Evolutionary conservation across 2,888 invertebrate species (phyloP), one percentile per base, ranked within the genome.

Genomic region (Galerucella nymphaeae): DNA sequence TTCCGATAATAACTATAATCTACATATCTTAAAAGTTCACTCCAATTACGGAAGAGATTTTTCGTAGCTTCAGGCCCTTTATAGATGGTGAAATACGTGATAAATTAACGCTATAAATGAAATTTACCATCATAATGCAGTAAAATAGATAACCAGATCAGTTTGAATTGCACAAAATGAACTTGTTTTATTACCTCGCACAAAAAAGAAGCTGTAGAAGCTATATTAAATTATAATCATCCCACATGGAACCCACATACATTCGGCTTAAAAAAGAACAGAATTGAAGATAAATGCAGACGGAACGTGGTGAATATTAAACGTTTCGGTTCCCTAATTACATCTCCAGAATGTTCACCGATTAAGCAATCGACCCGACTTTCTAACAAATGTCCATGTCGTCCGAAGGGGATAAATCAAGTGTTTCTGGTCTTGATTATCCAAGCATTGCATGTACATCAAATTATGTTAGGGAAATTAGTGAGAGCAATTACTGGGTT

Each of bases 231-330:
- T 58, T 30, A 23, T 58, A 58, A 58, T 58, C n/a, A 20, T 30
- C 58, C 30, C 1, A 14, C 14, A 58, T 30, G 30, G 14, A 58
- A n/a, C 58, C 9, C 30, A 14, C n/a, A 58, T 30, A 23, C n/a
- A 57, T 11, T 57, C 23, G 55, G n/a, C n/a, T 48, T 6, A 18
- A 18, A 2, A 2, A 18, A 16, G 16, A 53, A 18, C 10, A 16
- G 23, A 58, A 57, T 18, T 18, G 20, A 20, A 57, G 20, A 57
- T 23, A 20, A 30, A 58, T 30, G 10, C 8, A 23, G 58, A 30
- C 8, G 58, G 14, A 20, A 58, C 58, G 58, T 58, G 6, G 23
- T 58, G 58, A 58, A 58, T 58, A 58, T 30, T 38, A 14, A 23
- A 58, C 13, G 13, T 10, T 30, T 14, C 13, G 57, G 23, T 30